phyloP scores from a whole-genome alignment of 2,113 vertebrate genomes.

The Elephantulus edwardii region DNA sequence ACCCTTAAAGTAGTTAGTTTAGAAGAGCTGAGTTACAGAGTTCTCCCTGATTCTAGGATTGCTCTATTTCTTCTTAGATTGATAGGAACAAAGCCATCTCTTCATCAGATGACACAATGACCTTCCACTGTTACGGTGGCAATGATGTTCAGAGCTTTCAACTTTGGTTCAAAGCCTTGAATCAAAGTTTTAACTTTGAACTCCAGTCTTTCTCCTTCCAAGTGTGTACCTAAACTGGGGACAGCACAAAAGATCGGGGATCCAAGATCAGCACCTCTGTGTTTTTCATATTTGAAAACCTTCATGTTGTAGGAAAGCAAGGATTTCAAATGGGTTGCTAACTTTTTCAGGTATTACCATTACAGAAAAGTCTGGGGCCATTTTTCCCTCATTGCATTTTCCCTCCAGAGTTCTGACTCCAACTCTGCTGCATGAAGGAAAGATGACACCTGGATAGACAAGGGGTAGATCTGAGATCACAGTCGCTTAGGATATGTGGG shows the following conservation, averaged over 20 bases:
- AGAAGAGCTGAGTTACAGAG: neutral
- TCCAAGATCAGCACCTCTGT: neutral
- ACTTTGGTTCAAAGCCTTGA: too few species aligned
- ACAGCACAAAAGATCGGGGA: neutral
- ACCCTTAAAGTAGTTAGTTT: neutral
- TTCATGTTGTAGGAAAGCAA: neutral
- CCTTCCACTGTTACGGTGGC: neutral
- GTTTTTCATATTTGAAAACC: neutral
- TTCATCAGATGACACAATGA: neutral
- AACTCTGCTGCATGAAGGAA: neutral
- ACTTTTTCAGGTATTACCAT: neutral
- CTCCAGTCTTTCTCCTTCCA: fast-evolving
- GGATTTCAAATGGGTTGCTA: neutral
- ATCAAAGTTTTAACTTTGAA: too few species aligned
- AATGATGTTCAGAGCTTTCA: neutral
- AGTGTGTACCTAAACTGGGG: neutral
- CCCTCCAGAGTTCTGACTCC: neutral
- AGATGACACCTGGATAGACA: neutral
- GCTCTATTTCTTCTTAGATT: neutral
- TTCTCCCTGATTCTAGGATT: neutral
- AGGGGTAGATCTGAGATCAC: neutral
- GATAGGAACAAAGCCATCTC: neutral
- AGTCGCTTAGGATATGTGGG: neutral
- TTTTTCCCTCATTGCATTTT: neutral
- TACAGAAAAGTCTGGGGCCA: neutral